A percentile compares a stretch with the other conserved stretches of the same genome.
These are phyloP conservation scores for Spermophilus dauricus DNA, from an alignment of 2,113 vertebrate species.

Conservation along the genomic window DNA sequence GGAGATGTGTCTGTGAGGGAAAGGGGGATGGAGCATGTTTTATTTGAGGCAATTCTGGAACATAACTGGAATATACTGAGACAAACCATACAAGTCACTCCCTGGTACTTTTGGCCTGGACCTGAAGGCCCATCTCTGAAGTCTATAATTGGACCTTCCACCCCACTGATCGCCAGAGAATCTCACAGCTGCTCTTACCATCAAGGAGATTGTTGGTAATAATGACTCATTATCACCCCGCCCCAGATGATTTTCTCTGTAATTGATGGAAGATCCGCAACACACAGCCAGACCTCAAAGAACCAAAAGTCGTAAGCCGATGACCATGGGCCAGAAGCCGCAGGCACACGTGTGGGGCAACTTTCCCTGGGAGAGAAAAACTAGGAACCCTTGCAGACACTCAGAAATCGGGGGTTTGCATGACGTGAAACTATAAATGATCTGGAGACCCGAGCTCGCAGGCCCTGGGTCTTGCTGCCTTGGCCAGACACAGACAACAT, in stretches of 20 bases:
- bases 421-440: too few species aligned
- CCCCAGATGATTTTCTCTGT: not conserved
- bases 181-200: not conserved
- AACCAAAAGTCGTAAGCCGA: not conserved
- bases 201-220: not conserved
- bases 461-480: not conserved
- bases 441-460: too few species aligned
- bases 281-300: not conserved
- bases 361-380: not conserved
- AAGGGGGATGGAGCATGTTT: not conserved
- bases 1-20: too few species aligned
- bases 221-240: not conserved
- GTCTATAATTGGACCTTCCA: rapidly evolving
- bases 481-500: not conserved
- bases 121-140: rapidly evolving
- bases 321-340: not conserved
- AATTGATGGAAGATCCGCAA: not conserved
- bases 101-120: rapidly evolving
- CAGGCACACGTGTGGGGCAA: too few species aligned
- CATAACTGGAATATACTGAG: not conserved
- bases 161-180: too few species aligned
- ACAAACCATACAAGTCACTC: rapidly evolving
- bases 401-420: not conserved
- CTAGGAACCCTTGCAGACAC: too few species aligned
- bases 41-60: rapidly evolving